Base-by-base conservation (phyloP, 2,888 invertebrate species). In the Gryllus longicercus region DNA sequence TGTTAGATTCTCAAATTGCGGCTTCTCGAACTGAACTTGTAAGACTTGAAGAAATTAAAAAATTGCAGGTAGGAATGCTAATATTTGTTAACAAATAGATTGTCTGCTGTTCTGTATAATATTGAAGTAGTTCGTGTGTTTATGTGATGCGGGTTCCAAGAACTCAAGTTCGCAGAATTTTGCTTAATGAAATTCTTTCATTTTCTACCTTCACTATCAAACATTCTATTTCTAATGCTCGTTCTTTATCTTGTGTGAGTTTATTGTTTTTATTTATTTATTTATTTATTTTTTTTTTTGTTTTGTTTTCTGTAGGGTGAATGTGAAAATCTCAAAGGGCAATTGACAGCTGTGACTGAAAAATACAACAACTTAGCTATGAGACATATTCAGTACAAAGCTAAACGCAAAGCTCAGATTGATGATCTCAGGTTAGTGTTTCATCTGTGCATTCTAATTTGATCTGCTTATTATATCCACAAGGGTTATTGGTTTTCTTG, bases 321-420 rank as follows among this genome's bases (percentile, higher is more conserved):
- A 80, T 84, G 83, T 81, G 85, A 86, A 80, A 83, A 83, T 76
- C 82, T 85, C 79, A 84, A 85, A 81, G 81, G 83, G 25, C 85
- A 85, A 82, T 82, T 85, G 25, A 83, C 84, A 11, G 81, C 84
- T 25, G 82, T 85, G 38, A 85, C 84, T 25, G 86, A 86, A 81
- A 86, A 85, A 79, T 86, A 86, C 79, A 86, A 86, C 83, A 82
- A 84, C 76, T 82, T 86, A 75, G 86, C 85, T 51, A 83, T 86
- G 51, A 84, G 84, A 76, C 85, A 86, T 81, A 85, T 86, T 51
- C 85, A 85, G 82, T 84, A 85, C 80, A 85, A 85, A 82, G 83
- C 85, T 11, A 85, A 85, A 81, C 83, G 85, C 78, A 85, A 85
- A 83, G 84, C 85, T 80, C 85, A 85, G 82, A 84, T 86, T 18